Conservation (phyloP, 2,797 vertebrate genomes). For the Clarias platycephalus region DNA sequence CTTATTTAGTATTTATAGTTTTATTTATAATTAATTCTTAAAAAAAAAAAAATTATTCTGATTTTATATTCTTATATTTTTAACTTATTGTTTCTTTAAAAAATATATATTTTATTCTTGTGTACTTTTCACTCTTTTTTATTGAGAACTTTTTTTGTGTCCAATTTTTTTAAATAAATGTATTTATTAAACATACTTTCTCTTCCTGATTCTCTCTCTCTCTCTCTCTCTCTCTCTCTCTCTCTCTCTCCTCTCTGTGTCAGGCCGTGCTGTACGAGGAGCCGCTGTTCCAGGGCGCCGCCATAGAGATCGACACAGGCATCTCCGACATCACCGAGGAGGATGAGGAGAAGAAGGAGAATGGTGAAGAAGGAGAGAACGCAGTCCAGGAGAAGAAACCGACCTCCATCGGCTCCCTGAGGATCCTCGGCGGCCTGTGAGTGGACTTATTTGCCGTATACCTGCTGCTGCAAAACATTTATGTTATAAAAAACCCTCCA, state of each 20-base stretch:
- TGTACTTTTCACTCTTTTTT: no score
- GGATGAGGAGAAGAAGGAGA: constrained; percentile 43
- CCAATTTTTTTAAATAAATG: no score
- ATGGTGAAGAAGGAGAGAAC: constrained; percentile 30
- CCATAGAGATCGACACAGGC: constrained; percentile 78
- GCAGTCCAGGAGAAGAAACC: constrained; percentile 57
- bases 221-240: background rate
- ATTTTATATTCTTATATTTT: no score
- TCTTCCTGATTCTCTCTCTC: background rate
- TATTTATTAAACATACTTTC: no score
- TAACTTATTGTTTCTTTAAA: no score
- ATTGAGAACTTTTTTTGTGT: no score
- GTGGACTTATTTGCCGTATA: constrained; percentile 75
- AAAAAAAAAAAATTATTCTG: no score
- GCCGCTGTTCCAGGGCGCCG: constrained; percentile 84
- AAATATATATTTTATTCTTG: no score
- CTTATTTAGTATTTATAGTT: background rate
- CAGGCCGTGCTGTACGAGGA: constrained; percentile 89
- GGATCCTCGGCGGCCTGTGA: constrained; percentile 90
- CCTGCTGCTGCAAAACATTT: background rate
- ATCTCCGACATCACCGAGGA: constrained; percentile 67
- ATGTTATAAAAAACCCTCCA: no score
- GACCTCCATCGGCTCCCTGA: constrained; percentile 83
- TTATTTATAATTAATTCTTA: background rate
- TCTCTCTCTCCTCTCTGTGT: background rate